A percentile compares a stretch with the other conserved stretches of the same genome.
Evolutionary conservation across 2,888 invertebrate genomes (phyloP).

Genomic region (Agrotis clavis): DNA sequence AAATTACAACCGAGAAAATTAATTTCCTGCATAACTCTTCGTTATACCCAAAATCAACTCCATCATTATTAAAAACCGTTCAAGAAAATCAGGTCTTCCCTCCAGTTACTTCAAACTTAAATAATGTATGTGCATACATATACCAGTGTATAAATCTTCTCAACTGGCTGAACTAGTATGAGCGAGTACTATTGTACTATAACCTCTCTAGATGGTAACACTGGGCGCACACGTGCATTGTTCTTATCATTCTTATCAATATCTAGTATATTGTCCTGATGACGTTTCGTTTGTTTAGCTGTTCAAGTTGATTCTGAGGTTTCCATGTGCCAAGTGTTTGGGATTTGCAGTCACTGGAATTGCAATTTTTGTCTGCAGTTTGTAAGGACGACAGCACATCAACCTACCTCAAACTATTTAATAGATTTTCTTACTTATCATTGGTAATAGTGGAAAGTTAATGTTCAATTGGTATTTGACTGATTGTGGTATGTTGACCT

Average conservation of each 20-base stretch:
- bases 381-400: not conserved
- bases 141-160: constrained; percentile 37
- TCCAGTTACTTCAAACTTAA: constrained; percentile 22
- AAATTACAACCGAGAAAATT: too few relatives aligned
- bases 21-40: not conserved
- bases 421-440: too few relatives aligned
- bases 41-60: not conserved
- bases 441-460: too few relatives aligned
- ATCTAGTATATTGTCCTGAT: constrained; percentile 51
- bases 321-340: constrained; percentile 21
- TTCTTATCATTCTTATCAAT: constrained; percentile 63
- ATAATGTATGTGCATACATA: constrained; percentile 54
- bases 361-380: not conserved
- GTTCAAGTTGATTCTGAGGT: constrained; percentile 47
- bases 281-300: constrained; percentile 55
- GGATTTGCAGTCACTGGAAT: not conserved
- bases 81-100: constrained; percentile 21
- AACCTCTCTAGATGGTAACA: constrained; percentile 46
- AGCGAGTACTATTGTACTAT: constrained; percentile 37
- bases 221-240: constrained; percentile 54
- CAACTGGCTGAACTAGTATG: constrained; percentile 38
- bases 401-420: too few relatives aligned
- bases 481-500: too few relatives aligned
- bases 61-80: constrained; percentile 20
- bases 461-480: too few relatives aligned